These are phyloP conservation scores for Onychomys leucogaster DNA, from an alignment of 2,797 vertebrate genomes.

Conservation along the genomic window DNA sequence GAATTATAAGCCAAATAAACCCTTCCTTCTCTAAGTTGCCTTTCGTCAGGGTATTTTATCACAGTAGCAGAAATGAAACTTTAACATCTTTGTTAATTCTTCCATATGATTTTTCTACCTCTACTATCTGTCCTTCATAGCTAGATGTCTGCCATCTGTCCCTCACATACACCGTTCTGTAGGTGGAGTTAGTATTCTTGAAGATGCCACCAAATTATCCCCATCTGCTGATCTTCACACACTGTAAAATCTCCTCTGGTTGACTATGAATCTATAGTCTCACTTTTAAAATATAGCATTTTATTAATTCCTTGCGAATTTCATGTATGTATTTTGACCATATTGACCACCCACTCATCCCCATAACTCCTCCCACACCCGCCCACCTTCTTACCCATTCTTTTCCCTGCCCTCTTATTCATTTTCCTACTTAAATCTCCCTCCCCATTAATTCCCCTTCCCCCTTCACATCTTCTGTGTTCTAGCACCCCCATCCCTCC, in stretches of 20 bases:
- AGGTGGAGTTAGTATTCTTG: neutral
- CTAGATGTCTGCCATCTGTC: neutral
- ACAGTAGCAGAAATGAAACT: neutral
- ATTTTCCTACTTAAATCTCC: neutral
- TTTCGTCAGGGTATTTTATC: neutral
- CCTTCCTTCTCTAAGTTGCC: neutral
- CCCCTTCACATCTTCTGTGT: neutral
- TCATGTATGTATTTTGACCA: neutral
- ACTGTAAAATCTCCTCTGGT: neutral
- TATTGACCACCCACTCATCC: neutral
- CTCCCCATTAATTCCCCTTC: neutral
- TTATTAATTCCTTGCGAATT: neutral
- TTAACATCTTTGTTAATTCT: neutral
- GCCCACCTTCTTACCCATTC: neutral
- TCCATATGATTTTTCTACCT: neutral
- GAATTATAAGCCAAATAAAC: neutral
- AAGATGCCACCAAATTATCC: neutral
- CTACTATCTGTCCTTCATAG: neutral
- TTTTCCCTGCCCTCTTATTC: neutral
- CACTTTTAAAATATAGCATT: neutral
- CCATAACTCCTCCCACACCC: no score
- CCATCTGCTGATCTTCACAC: neutral
- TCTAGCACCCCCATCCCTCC: neutral
- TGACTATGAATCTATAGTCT: neutral
- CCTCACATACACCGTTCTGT: neutral